These are phyloP conservation scores for Cheilosia vulpina DNA, from an alignment of 2,888 invertebrate genomes.

Conservation along the genomic window DNA sequence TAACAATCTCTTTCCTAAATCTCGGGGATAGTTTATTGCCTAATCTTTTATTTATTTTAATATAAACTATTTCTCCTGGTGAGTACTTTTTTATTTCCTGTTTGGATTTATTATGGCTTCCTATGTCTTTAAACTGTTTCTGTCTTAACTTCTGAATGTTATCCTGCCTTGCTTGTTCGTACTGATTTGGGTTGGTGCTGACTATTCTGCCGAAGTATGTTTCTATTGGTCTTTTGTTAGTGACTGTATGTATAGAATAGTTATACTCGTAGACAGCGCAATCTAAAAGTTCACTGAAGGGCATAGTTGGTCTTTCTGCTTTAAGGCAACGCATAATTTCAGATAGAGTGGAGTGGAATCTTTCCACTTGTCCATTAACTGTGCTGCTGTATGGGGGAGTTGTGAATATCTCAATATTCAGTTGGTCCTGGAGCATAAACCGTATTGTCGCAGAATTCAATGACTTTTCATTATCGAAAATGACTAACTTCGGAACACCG, in stretches of 20 bases:
- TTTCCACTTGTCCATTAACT: constrained; percentile 44
- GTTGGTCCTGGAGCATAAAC: constrained; percentile 26
- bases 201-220: constrained; percentile 23
- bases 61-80: no score
- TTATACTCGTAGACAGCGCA: constrained; percentile 44
- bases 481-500: constrained; percentile 25
- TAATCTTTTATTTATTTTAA: no score
- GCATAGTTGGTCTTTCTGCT: neutral
- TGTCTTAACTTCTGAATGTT: constrained; percentile 4
- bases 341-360: constrained; percentile 36
- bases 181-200: constrained; percentile 1
- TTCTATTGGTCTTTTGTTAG: constrained; percentile 25
- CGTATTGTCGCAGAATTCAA: constrained; percentile 28
- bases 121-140: constrained; percentile 17
- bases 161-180: constrained; percentile 23
- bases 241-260: neutral
- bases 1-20: no score
- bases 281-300: constrained; percentile 13
- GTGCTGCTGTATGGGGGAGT: constrained; percentile 37
- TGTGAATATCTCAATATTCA: constrained; percentile 11
- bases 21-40: neutral
- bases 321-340: constrained; percentile 41
- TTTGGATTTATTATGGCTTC: constrained; percentile 40
- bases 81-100: constrained; percentile 60
- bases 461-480: constrained; percentile 34